Evolutionary conservation across 1,140 invertebrate species (phyloP), one percentile per base, ranked within the genome.

Genomic region (Coboldia fuscipes): DNA sequence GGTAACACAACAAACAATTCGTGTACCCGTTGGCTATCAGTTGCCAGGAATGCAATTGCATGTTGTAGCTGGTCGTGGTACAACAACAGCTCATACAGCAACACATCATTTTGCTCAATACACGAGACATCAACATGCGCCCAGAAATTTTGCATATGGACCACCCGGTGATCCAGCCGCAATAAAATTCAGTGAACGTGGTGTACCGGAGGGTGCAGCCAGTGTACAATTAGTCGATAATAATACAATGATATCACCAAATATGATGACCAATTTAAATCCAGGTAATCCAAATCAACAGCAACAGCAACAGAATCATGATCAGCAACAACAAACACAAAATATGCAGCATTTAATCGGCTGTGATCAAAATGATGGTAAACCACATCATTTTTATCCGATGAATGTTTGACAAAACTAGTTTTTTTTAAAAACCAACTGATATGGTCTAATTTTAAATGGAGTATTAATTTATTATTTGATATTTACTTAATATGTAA

Each of bases 141-240:
- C 35, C 46, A 51, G 35, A 46, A 62, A 45, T 48, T 58, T 52
- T 35, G 50, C 48, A 20, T 46, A 48, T 3, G 13, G 8, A 7
- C 21, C 43, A 34, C 51, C 37, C 30, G 58, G 53, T 41, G 60
- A 51, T 29, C 58, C 42, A 39, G n/a, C n/a, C n/a, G 46, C 51
- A 9, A 45, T 53, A 24, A 55, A 53, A 30, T 58, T 61, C 7
- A 62, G 61, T 17, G 68, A 71, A 46, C 58, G 68, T 8, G 68
- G 68, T 2, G 66, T 71, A 5, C 68, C 69, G 4, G 69, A 71
- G 42, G 69, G 69, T 14, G 68, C 66, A 0, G 68, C 65, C 24
- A 59, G 65, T 1, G 60, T 65, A 0, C 54, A 64, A 3, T 66
- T 69, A 37, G 51, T 44, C 35, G 51, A 51, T 23, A 56, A 48